Evolutionary conservation across 1,140 invertebrate species (phyloP).

Genomic region (Diachasma alloeum): DNA sequence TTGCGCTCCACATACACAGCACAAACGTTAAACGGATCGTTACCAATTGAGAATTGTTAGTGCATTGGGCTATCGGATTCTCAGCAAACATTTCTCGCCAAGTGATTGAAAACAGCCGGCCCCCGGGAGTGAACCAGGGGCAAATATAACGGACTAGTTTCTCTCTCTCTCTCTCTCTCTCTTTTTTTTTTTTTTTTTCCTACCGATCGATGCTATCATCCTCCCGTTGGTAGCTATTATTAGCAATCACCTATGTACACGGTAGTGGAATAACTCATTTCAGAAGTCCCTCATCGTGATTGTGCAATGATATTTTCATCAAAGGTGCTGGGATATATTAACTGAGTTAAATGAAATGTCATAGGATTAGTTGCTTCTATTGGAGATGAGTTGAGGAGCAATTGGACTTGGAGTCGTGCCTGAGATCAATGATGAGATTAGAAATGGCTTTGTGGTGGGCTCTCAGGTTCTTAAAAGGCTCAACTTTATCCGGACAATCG

Average conservation of each 20-base stretch:
- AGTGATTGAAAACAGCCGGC: constrained; percentile 30
- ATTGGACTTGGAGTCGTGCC: not conserved
- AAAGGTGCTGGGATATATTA: too few relatives aligned
- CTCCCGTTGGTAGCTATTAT: constrained; percentile 23
- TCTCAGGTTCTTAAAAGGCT: not conserved
- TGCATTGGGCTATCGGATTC: constrained; percentile 24
- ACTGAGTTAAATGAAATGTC: not conserved
- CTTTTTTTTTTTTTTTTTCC: not conserved
- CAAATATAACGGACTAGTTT: constrained; percentile 27
- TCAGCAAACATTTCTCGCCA: constrained; percentile 20
- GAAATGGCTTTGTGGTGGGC: not conserved
- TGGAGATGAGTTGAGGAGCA: not conserved
- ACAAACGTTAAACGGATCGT: constrained; percentile 25
- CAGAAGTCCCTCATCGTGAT: not conserved
- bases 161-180: not conserved
- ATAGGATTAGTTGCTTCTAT: not conserved
- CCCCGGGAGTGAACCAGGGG: not conserved
- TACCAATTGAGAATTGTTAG: constrained; percentile 25
- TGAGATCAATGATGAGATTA: not conserved
- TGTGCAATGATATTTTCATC: not conserved
- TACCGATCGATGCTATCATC: constrained; percentile 9
- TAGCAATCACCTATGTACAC: constrained; percentile 14
- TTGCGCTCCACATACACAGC: not conserved
- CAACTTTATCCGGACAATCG: not conserved
- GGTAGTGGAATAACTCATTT: not conserved